Conservation (phyloP, 2,888 invertebrate species). For the Cheilosia urbana region DNA sequence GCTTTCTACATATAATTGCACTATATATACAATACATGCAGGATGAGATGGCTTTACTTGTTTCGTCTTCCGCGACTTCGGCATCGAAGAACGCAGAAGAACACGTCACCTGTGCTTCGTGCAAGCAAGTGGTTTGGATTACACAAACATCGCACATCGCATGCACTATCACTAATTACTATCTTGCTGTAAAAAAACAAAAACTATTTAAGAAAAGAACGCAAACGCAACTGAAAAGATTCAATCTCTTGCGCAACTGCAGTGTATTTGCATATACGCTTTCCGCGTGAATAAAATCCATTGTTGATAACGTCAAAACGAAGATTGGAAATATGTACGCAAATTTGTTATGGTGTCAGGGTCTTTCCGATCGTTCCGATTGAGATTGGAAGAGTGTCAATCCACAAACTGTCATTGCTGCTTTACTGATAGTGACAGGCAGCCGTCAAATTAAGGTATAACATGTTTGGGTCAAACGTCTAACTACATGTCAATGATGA, state of each 20-base stretch:
- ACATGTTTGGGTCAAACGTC: too few species aligned
- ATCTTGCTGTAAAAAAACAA: too few species aligned
- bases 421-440: too few species aligned
- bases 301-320: constrained; percentile 1
- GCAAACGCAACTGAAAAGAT: background rate
- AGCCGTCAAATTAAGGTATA: too few species aligned
- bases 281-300: background rate
- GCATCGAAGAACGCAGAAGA: background rate
- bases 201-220: background rate
- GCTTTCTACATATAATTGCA: too few species aligned
- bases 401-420: background rate
- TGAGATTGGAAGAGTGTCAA: background rate
- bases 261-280: background rate
- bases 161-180: too few species aligned
- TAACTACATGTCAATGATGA: too few species aligned
- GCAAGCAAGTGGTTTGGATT: background rate
- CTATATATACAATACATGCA: background rate
- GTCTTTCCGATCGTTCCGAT: background rate
- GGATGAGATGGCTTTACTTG: background rate
- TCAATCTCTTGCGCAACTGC: background rate
- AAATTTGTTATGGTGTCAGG: background rate
- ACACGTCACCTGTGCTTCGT: background rate
- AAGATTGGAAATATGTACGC: background rate
- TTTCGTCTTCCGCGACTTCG: background rate
- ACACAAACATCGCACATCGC: too few species aligned